Evolutionary conservation across 1,140 invertebrate species (phyloP).

Genomic region (Drosophila lacteicornis): DNA sequence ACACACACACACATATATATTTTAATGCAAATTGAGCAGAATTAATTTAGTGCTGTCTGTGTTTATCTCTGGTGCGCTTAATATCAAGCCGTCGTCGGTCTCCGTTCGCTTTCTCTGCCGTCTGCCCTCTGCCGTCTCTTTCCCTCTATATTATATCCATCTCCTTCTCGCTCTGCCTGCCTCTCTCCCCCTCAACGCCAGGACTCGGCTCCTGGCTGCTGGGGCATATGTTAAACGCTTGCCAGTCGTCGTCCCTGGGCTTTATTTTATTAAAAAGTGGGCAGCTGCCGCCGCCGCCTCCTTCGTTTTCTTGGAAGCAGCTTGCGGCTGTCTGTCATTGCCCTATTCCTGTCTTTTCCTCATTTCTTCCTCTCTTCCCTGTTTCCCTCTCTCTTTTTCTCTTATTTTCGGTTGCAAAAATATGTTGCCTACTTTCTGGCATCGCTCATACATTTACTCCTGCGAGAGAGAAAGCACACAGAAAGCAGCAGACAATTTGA

Average conservation of each 20-base stretch:
- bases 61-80: constrained; percentile 79
- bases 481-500: constrained; percentile 40
- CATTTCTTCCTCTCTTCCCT: background rate
- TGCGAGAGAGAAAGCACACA: constrained; percentile 26
- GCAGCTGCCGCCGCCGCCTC: constrained; percentile 43
- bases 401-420: constrained; percentile 25
- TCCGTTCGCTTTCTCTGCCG: constrained; percentile 31
- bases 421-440: constrained; percentile 71
- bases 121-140: constrained; percentile 2
- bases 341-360: constrained; percentile 27
- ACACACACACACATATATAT: constrained; percentile 55
- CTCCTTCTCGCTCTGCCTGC: constrained; percentile 11
- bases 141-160: constrained; percentile 2
- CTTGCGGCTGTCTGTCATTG: constrained; percentile 72
- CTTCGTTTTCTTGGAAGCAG: constrained; percentile 55
- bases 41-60: constrained; percentile 82
- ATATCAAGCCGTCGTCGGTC: constrained; percentile 71
- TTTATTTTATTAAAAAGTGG: constrained; percentile 78
- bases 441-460: constrained; percentile 47
- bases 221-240: constrained; percentile 78
- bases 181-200: constrained; percentile 2
- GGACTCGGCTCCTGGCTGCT: constrained; percentile 8
- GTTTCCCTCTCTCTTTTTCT: background rate
- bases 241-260: constrained; percentile 48
- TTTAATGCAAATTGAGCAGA: constrained; percentile 84